Base-by-base conservation (phyloP, 2,113 vertebrate species). In the Equus przewalskii region DNA sequence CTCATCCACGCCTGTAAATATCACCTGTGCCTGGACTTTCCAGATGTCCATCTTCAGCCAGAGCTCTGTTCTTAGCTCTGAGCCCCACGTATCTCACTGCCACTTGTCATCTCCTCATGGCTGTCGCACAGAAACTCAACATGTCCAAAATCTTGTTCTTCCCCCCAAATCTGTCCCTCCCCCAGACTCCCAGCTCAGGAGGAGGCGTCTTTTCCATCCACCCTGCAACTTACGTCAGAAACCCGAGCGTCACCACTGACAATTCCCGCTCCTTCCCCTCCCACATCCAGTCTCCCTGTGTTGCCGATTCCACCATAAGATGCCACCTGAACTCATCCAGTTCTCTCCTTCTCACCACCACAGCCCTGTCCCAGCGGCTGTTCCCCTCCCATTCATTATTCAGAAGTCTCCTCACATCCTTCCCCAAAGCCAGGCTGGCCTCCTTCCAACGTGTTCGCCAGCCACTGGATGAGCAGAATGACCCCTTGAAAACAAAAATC, bases 321-420 rank as follows among this genome's bases (percentile, higher is more conserved):
- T 28, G 44, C 30, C 94, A 46, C 73, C 85, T 91, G 96, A 95
- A 56, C 85, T 97, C 96, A 97, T 78, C 81, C 22, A 33, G n/a
- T 18, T 56, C 92, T 26, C 4, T 44, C 33, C 51, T 28, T 56
- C 75, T 78, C 0, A 0, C 46, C 21, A 41, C 60, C 11, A 7
- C 70, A 67, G 46, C 78, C 60, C 73, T 30, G 12, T 82, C 83
- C 75, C 9, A 0, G 69, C 26, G 0, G 14, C 58, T 0, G 0
- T 51, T 15, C 58, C 58, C 60, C 49, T 15, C 28, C 49, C 22
- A 46, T 15, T 2, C 19, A 18, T 56, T 70, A 3, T 26, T 97
- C 46, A 1, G 80, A 24, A 97, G 94, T 98, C 92, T 94, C 97
- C 97, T 98, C 89, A 87, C 96, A 80, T 82, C 46, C 79, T 69